Conservation (phyloP, 2,113 vertebrate species). For the Seriola aureovittata region DNA sequence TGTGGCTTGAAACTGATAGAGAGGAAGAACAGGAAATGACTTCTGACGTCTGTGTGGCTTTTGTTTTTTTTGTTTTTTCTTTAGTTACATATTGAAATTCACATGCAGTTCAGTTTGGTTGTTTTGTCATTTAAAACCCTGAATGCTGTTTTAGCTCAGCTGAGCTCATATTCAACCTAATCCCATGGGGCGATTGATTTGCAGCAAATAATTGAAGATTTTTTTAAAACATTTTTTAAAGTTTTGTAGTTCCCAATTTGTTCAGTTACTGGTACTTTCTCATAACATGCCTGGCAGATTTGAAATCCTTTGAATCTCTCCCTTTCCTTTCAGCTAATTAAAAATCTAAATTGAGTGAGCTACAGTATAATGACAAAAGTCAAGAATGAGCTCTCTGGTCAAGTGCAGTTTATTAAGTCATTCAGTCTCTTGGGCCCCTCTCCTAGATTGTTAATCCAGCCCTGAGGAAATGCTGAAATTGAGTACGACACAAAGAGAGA, state of each 20-base stretch:
- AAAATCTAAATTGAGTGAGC: constrained; percentile 63
- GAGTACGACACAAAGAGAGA: constrained; percentile 34
- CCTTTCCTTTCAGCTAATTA: constrained; percentile 61
- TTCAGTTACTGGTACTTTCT: constrained; percentile 24
- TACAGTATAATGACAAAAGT: constrained; percentile 65
- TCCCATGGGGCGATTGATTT: constrained; percentile 35
- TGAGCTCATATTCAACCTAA: background rate
- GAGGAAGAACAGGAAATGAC: constrained; percentile 43
- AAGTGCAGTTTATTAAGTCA: constrained; percentile 60
- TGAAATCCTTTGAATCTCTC: constrained; percentile 55
- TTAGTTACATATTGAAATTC: background rate
- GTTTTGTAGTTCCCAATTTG: constrained; percentile 23
- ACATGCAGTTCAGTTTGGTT: constrained; percentile 20
- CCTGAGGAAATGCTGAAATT: constrained; percentile 62
- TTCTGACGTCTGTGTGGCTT: constrained; percentile 30
- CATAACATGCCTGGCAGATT: constrained; percentile 36
- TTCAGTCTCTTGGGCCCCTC: constrained; percentile 47
- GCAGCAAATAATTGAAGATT: constrained; percentile 34
- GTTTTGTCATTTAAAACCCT: constrained; percentile 31
- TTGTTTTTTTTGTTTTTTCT: background rate
- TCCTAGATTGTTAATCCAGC: constrained; percentile 59
- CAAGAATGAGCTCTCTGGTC: constrained; percentile 62
- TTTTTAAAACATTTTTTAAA: constrained; percentile 3
- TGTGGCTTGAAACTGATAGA: constrained; percentile 37
- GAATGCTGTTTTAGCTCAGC: constrained; percentile 15